Evolutionary conservation across 2,888 invertebrate species (phyloP).

Genomic region (Drosophila formosana): DNA sequence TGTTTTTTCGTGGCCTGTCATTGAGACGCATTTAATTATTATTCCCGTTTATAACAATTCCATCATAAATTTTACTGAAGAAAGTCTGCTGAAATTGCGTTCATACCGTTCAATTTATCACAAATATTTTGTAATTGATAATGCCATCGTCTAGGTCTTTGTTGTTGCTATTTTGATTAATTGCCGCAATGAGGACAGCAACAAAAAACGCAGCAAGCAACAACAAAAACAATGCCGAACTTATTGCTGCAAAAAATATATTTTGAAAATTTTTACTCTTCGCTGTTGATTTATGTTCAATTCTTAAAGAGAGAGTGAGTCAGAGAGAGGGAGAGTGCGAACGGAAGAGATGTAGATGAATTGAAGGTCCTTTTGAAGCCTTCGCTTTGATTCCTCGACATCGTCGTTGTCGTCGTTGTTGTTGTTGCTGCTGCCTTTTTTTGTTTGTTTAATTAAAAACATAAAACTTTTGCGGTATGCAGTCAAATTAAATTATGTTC

Average conservation of each 20-base stretch:
- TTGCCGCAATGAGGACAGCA: conserved; percentile 68
- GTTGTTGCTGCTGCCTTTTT: conserved; percentile 36
- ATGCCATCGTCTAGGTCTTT: conserved; percentile 69
- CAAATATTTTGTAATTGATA: conserved; percentile 73
- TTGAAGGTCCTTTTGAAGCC: conserved; percentile 55
- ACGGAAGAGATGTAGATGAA: conserved; percentile 36
- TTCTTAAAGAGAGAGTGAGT: conserved; percentile 12
- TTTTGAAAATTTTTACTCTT: conserved; percentile 67
- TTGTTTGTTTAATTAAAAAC: conserved; percentile 75
- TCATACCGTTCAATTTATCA: conserved; percentile 68
- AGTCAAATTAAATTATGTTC: conserved; percentile 75
- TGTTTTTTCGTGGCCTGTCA: conserved; percentile 36
- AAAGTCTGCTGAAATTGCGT: conserved; percentile 42
- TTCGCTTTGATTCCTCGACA: conserved; percentile 60
- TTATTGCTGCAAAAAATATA: conserved; percentile 66
- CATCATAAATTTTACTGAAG: conserved; percentile 71
- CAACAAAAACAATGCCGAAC: conserved; percentile 45
- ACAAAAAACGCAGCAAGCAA: conserved; percentile 34
- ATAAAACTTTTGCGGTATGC: conserved; percentile 68
- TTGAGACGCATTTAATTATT: conserved; percentile 64
- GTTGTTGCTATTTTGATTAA: conserved; percentile 69
- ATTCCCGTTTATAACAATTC: conserved; percentile 64
- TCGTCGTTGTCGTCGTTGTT: conserved; percentile 12
- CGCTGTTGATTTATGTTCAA: conserved; percentile 68
- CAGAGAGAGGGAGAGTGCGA: neutral